Base-by-base conservation (phyloP, 2,888 invertebrate genomes). In the Philhelius pedissequus region DNA sequence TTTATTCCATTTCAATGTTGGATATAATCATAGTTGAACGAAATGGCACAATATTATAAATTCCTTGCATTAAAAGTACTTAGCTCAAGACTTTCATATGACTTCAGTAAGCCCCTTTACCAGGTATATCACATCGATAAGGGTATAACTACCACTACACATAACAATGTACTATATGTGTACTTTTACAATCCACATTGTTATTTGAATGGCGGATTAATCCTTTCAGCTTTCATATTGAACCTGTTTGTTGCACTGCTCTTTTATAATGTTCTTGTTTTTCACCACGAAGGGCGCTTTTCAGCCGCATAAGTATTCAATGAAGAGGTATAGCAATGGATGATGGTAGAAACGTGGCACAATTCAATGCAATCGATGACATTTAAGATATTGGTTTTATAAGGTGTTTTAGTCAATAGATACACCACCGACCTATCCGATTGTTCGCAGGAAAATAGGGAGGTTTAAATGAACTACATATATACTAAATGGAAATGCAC, bases 301-400 rank as follows among this genome's bases (percentile, higher is more conserved):
- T 13, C 50, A 56, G 25, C 20, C 40, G 48, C 22, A 52, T 52
- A 56, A 74, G 74, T 74, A 15, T 52, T 43, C 43, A 78, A n/a
- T n/a, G n/a, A n/a, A 68, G 71, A 48, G 71, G 73, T 62, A 68
- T 38, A 52, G 25, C 73, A 9, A 30, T 58, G 58, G 64, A 64
- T 43, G 22, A 38, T 43, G 56, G 11, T 60, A 13, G 27, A n/a
- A 43, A 20, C 25, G 71, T 18, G 71, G 38, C 32, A 38, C 62
- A 25, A 25, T 78, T 62, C 50, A 54, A 62, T 70, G 56, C 79
- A 74, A 74, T 83, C 78, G 64, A 79, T 83, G 62, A 70, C 74
- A 64, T 83, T 70, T 74, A 74, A 83, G 69, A 83, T 79, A 74
- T 83, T 35, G 52, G 73, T 20, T 79, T 56, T 45, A 52, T 64